These are phyloP conservation scores for Cephus cinctus DNA, from an alignment of 1,140 invertebrate species.

Conservation along the genomic window DNA sequence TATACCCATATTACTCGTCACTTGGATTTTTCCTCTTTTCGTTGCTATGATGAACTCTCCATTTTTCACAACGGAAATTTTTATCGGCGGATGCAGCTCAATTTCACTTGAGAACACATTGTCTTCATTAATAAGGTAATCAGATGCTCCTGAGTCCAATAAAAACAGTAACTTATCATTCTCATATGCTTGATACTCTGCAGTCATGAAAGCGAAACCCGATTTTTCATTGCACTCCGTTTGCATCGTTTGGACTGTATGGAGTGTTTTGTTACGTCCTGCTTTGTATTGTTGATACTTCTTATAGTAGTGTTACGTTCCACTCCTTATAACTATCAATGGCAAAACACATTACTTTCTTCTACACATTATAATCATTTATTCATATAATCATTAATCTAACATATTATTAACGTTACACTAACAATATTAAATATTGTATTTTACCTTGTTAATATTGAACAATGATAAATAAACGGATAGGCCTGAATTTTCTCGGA, in stretches of 20 bases:
- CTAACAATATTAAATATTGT: too few species aligned
- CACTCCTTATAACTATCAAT: neutral
- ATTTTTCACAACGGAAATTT: neutral
- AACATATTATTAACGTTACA: too few species aligned
- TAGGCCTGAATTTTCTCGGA: too few species aligned
- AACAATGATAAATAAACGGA: too few species aligned
- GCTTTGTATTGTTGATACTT: constrained; percentile 14
- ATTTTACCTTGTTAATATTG: too few species aligned
- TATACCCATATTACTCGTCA: constrained; percentile 18
- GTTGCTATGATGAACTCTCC: neutral
- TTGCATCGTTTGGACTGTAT: neutral
- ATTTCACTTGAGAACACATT: constrained; percentile 24
- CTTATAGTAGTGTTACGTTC: constrained; percentile 18
- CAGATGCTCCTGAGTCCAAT: constrained; percentile 37
- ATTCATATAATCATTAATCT: too few species aligned
- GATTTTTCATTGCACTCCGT: neutral
- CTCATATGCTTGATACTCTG: constrained; percentile 1
- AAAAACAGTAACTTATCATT: constrained; percentile 27
- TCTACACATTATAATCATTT: too few species aligned
- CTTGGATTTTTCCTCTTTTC: constrained; percentile 13
- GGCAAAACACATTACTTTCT: neutral
- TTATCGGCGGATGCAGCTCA: constrained; percentile 3
- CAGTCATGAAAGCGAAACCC: constrained; percentile 11
- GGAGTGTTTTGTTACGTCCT: neutral
- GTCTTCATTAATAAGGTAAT: constrained; percentile 32